Evolutionary conservation across 2,888 invertebrate genomes (phyloP), one percentile per base, ranked within the genome.

Genomic region (Troilus luridus): DNA sequence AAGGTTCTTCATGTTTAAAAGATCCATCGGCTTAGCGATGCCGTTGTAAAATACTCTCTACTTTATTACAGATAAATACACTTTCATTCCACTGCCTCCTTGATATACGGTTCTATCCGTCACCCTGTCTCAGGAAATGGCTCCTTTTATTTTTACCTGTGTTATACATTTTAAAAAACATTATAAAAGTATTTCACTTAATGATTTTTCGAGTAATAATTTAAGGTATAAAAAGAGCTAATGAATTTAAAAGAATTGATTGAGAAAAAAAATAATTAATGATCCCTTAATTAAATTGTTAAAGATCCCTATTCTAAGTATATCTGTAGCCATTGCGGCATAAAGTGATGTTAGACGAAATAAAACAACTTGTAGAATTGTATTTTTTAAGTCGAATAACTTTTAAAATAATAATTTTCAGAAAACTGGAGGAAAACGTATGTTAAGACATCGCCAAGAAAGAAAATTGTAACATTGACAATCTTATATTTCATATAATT

Each of bases 31-130:
- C 17, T 77, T 0, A 77, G 41, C 41, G 41, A 8, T 41, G 19
- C 17, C 72, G 14, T 17, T 77, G 27, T 77, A 77, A 77, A 77
- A 77, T 41, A 77, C 72, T 77, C 41, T 77, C 41, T 8, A 77
- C 41, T 77, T 77, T 41, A 77, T 77, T 27, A 77, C 72, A 77
- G 24, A 27, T 77, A 77, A 77, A 77, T 77, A 77, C 72, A 41
- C 24, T 64, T n/a, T n/a, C 64, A 24, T 41, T 77, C 72, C 72
- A 77, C 72, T 41, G 72, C 14, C 72, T 77, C 9, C 17, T 17
- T 77, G 72, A 77, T 41, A 14, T 77, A 77, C 41, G 9, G 72
- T 41, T 41, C 27, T 41, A 77, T 77, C 7, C 17, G 6, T 27
- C 72, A 77, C 1, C 17, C 72, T 77, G 72, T 77, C 72, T 17